phyloP scores from a whole-genome alignment of 1,140 invertebrate genomes.

The Cydia splendana region DNA sequence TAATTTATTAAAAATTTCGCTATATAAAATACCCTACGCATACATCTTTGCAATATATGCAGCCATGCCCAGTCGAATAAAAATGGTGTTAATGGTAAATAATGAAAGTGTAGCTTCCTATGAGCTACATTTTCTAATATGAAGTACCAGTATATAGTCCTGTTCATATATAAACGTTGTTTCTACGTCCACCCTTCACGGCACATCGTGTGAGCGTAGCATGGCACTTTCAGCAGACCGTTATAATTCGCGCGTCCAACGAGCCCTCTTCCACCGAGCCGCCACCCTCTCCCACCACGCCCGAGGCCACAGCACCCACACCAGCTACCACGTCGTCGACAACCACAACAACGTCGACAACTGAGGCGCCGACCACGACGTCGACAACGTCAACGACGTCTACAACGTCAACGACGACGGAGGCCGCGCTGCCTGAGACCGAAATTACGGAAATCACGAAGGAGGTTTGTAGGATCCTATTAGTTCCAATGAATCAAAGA shows the following conservation, averaged over 20 bases:
- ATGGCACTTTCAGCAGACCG: constrained; percentile 78
- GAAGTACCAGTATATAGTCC: not conserved
- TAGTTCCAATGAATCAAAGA: too few species aligned
- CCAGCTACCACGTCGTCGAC: constrained; percentile 41
- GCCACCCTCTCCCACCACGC: constrained; percentile 46
- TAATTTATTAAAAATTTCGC: too few species aligned
- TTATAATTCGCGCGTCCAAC: constrained; percentile 71
- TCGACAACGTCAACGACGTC: constrained; percentile 42
- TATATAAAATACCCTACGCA: too few species aligned
- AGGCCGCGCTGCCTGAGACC: constrained; percentile 51
- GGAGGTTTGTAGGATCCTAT: constrained; percentile 54
- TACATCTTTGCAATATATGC: too few species aligned
- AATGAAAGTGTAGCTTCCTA: too few species aligned
- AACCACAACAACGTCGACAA: constrained; percentile 47
- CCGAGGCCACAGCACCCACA: constrained; percentile 41
- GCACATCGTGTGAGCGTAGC: constrained; percentile 74
- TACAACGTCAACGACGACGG: constrained; percentile 41
- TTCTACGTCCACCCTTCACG: constrained; percentile 54
- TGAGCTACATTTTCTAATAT: too few species aligned
- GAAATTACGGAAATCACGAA: constrained; percentile 61
- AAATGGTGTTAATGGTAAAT: too few species aligned
- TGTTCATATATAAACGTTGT: constrained; percentile 44
- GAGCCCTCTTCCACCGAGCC: constrained; percentile 57
- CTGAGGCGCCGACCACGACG: constrained; percentile 40
- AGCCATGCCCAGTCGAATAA: too few species aligned